Evolutionary conservation across 2,113 vertebrate genomes (phyloP), one percentile per base, ranked within the genome.

Genomic region (Dipodomys spectabilis): DNA sequence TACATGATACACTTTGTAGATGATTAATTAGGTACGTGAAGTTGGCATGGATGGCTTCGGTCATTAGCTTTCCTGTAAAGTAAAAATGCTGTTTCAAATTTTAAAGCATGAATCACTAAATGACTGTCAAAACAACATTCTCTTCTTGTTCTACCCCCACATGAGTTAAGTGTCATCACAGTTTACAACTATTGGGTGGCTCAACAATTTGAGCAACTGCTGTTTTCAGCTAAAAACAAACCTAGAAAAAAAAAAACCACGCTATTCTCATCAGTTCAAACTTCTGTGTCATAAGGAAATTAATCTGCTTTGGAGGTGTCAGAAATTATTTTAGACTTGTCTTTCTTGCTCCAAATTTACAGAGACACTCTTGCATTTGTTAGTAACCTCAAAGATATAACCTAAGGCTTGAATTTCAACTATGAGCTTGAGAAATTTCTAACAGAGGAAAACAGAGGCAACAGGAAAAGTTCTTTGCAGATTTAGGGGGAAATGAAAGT

Each of bases 151-250:
- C 89, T 22, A n/a, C 65, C 82, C 74, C 44, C 78, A 71, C 57
- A 30, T 90, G 96, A 92, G 30, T 94, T 94, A 84, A 94, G 77
- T 77, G 72, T 95, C 93, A 94, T 92, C 75, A 92, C 88, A 90
- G 74, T 94, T 93, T 88, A 88, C 44, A 94, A 73, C 69, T 89
- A 73, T 83, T 94, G 74, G 28, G 7, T 96, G 62, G 96, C 90
- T 92, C 79, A 79, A 89, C 90, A 77, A 62, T 93, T 93, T 96
- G 71, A 95, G 79, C 75, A 94, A 93, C 62, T 96, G 85, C 95
- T 97, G 71, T 53, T 82, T 93, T 95, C 83, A 57, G 92, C 97
- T 95, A 90, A 94, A 93, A 95, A 81, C 88, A 95, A 95, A 80
- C 15, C 35, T 7, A 4, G 25, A 78, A 44, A 74, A 28, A 79